Base-by-base conservation (phyloP, 2,888 invertebrate genomes). In the Chamaedrilus cognettii region DNA sequence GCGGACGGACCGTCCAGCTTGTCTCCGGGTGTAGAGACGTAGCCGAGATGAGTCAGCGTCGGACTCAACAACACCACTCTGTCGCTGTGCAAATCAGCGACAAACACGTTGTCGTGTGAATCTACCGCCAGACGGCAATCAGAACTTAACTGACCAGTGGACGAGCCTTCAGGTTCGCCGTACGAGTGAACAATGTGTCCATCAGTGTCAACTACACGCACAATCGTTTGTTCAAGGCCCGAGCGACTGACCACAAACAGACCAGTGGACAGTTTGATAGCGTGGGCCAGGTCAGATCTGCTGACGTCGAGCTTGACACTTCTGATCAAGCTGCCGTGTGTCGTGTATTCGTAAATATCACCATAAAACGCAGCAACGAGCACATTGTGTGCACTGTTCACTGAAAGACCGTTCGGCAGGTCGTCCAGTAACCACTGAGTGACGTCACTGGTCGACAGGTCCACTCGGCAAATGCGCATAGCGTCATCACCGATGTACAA, bases 251-350 rank as follows among this genome's bases (percentile, higher is more conserved):
- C 58, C 33, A 58, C 0, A 23, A 58, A 58, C 2, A 31, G 58
- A 58, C 58, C 58, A 33, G 26, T 58, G 33, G 33, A 4, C 33
- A 58, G 58, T 33, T 58, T 33, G 2, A 58, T 58, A 26, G 58
- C 31, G 30, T 28, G 58, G 26, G 3, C 15, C 32, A 33, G 58
- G 11, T 23, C 19, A 23, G 15, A 11, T 32, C 30, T 58, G 33
- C 11, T n/a, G 31, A 33, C 58, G 2, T 30, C 58, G 19, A 58
- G 32, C 30, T 58, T 58, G 19, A 58, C 32, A 31, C 32, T 23
- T 1, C 58, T 30, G 31, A 58, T 58, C 33, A 58, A 11, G 19
- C 19, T 42, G 19, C 42, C 42, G 42, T 42, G 42, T 19, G 42
- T 42, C 19, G 42, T 42, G 42, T 42, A 42, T 42, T 42, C 42